Evolutionary conservation across 1,140 invertebrate genomes (phyloP), one percentile per base, ranked within the genome.

Genomic region (Helicoverpa armigera): DNA sequence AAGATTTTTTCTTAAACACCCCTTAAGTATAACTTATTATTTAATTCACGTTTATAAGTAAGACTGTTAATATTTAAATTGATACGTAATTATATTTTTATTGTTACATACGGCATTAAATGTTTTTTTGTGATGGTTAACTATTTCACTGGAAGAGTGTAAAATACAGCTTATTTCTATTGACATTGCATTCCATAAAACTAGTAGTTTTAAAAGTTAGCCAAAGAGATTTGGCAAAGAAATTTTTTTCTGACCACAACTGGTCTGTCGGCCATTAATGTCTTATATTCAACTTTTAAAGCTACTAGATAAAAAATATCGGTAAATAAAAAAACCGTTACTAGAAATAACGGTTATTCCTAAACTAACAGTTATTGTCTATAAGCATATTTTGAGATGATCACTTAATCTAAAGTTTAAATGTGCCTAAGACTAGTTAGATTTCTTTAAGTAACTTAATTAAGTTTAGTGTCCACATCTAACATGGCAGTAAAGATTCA

Each of bases 401-500:
- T 73, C 51, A 73, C 29, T 73, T 73, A 73, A 16, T 73, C 70
- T 73, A 73, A 48, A 54, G 70, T 73, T 73, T 73, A 73, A 73
- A 73, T 73, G 70, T 73, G 70, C 70, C 84, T 85, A 85, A 85
- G 84, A 85, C 82, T 85, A 85, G 84, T 82, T 79, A 75, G 53
- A 67, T 78, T 78, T 79, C 77, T 74, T 73, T 80, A 82, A 75
- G 63, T 73, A 73, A 56, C 70, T 53, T 61, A 72, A 50, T 74
- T 56, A 79, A 50, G n/a, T n/a, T n/a, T n/a, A n/a, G 54, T 65
- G 48, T 81, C 54, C 35, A 76, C 51, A 77, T 81, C 72, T 65
- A 78, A 73, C 79, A 87, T 87, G 86, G 86, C 84, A 87, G 86
- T 84, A 81, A 76, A 80, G 74, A 85, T 83, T 84, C 80, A 87